phyloP scores from a whole-genome alignment of 1,140 invertebrate species.

The Seison nebaliae region DNA sequence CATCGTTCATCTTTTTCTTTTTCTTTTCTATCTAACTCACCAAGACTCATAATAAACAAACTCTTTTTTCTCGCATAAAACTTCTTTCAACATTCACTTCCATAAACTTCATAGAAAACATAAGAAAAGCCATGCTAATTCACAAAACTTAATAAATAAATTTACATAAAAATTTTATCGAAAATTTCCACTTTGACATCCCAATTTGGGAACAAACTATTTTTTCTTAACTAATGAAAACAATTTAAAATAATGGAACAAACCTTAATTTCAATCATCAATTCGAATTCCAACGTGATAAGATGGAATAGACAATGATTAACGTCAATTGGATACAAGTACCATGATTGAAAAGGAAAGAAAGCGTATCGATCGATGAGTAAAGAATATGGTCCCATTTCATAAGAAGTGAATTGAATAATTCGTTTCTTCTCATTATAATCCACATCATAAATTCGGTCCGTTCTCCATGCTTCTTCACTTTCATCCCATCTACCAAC shows the following conservation, averaged over 20 bases:
- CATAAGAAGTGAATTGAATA: conserved; percentile 22
- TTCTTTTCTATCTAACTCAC: background rate
- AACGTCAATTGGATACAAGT: conserved; percentile 14
- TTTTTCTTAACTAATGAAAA: too few species aligned
- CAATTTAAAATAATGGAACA: background rate
- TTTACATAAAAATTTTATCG: too few species aligned
- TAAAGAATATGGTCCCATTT: conserved; percentile 23
- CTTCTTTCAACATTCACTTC: too few species aligned
- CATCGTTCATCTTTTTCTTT: background rate
- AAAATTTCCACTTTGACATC: too few species aligned
- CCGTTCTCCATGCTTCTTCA: conserved; percentile 20
- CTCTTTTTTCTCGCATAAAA: background rate
- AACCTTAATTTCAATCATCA: conserved; percentile 27
- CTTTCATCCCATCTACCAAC: conserved; percentile 22
- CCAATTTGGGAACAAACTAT: too few species aligned
- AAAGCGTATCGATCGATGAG: conserved; percentile 25
- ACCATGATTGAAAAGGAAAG: conserved; percentile 28
- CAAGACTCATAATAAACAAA: background rate
- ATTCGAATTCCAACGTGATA: conserved; percentile 22
- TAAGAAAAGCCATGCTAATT: too few species aligned
- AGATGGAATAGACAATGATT: conserved; percentile 20
- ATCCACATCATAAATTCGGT: conserved; percentile 20
- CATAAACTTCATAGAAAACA: too few species aligned
- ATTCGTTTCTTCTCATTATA: conserved; percentile 17
- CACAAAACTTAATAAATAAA: too few species aligned